These are phyloP conservation scores for Drosophila cognata DNA, from an alignment of 2,888 invertebrate species.

Conservation along the genomic window DNA sequence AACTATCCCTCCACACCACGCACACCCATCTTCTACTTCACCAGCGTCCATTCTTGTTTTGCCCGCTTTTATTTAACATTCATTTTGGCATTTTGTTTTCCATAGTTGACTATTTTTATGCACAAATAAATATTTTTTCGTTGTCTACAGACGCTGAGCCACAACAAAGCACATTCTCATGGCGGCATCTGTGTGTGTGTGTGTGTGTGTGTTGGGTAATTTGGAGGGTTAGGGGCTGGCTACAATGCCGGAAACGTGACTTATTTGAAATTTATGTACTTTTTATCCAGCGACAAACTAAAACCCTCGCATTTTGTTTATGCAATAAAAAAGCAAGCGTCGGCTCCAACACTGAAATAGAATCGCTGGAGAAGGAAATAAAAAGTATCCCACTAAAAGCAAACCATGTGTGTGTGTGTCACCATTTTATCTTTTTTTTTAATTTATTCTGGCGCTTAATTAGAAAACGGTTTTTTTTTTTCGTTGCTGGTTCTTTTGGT, in stretches of 20 bases:
- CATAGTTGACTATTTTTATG: slow-evolving; percentile 51
- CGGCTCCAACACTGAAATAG: slow-evolving; percentile 17
- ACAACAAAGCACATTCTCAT: slow-evolving; percentile 69
- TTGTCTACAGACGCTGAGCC: slow-evolving; percentile 62
- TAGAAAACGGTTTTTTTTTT: slow-evolving; percentile 57
- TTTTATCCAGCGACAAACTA: slow-evolving; percentile 61
- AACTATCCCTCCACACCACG: neutral
- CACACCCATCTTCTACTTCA: slow-evolving; percentile 1
- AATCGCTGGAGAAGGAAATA: slow-evolving; percentile 7
- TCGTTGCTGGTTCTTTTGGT: slow-evolving; percentile 4
- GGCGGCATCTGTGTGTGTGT: slow-evolving; percentile 23
- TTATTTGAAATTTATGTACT: slow-evolving; percentile 79
- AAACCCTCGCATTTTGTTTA: slow-evolving; percentile 51
- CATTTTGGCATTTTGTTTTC: slow-evolving; percentile 59
- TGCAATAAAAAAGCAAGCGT: slow-evolving; percentile 50
- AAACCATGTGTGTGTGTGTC: slow-evolving; percentile 27
- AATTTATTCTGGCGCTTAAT: slow-evolving; percentile 66
- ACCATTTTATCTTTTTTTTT: slow-evolving; percentile 40
- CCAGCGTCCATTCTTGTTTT: slow-evolving; percentile 35
- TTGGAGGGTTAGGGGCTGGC: slow-evolving; percentile 6
- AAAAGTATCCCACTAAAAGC: neutral
- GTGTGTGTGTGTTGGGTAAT: slow-evolving; percentile 23
- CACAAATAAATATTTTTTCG: slow-evolving; percentile 9
- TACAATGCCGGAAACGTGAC: slow-evolving; percentile 74
- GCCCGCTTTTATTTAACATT: slow-evolving; percentile 59